Conservation (phyloP, 2,888 invertebrate genomes). For the Hedychridium roseum region DNA sequence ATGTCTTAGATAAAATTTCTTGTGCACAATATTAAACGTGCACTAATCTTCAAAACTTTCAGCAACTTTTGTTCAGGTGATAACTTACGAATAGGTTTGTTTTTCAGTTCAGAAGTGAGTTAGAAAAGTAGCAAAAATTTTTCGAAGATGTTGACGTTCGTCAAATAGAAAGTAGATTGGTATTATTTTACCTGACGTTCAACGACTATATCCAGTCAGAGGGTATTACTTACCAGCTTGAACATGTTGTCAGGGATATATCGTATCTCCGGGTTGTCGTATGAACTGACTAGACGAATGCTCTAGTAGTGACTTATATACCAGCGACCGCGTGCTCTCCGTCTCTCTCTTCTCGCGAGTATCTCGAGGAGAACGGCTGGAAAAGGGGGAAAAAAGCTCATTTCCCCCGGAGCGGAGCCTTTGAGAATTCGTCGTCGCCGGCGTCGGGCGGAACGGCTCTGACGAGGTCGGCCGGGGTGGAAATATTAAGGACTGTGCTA, state of each 20-base stretch:
- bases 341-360: neutral
- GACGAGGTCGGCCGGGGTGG: constrained; percentile 23
- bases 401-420: constrained; percentile 15
- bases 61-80: no score
- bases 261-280: constrained; percentile 37
- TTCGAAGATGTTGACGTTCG: no score
- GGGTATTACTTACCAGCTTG: constrained; percentile 71
- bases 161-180: no score
- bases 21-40: no score
- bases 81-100: no score
- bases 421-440: no score
- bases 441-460: constrained; percentile 21
- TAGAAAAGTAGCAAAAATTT: no score
- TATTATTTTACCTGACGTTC: no score
- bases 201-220: no score
- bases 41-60: no score
- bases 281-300: constrained; percentile 46
- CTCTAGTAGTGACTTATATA: constrained; percentile 46
- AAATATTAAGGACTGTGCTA: constrained; percentile 10
- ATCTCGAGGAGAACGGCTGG: constrained; percentile 8
- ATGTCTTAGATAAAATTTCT: no score
- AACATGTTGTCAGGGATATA: constrained; percentile 66
- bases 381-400: constrained; percentile 24
- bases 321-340: constrained; percentile 21
- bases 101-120: no score